Conservation (phyloP, 2,113 vertebrate genomes). For the Labrus mixtus region DNA sequence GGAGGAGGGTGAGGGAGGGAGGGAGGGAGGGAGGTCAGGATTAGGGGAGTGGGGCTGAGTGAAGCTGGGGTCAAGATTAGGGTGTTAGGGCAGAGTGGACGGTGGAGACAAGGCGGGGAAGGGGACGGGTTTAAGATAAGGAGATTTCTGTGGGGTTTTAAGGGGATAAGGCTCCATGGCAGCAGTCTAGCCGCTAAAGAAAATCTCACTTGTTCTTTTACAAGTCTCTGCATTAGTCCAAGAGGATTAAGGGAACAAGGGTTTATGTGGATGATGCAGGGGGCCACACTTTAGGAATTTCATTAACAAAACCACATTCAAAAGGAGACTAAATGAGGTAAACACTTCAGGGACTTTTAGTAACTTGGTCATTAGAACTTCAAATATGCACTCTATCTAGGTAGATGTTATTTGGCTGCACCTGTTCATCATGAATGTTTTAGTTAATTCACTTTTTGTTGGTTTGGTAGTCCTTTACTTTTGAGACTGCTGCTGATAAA, state of each 20-base stretch:
- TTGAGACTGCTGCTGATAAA: too few species aligned
- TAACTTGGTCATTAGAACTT: not conserved
- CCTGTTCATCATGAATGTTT: too few species aligned
- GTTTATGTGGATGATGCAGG: constrained; percentile 29
- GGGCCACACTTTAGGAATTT: constrained; percentile 44
- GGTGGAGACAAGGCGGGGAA: constrained; percentile 29
- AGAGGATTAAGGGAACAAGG: constrained; percentile 37
- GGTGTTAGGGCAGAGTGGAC: constrained; percentile 61
- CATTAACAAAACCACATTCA: constrained; percentile 15
- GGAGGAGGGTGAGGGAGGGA: not conserved
- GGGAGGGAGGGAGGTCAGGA: constrained; percentile 42
- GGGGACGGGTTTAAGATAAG: constrained; percentile 56
- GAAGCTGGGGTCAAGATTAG: constrained; percentile 70
- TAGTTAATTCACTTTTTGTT: too few species aligned
- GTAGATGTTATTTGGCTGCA: not conserved
- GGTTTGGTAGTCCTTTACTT: too few species aligned
- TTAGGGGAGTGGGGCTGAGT: constrained; percentile 51
- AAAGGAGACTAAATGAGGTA: not conserved
- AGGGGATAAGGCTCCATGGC: constrained; percentile 51
- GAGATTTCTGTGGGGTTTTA: constrained; percentile 54
- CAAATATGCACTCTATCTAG: too few species aligned
- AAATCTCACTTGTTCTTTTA: constrained; percentile 50
- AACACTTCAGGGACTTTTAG: constrained; percentile 12
- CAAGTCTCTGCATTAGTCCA: constrained; percentile 47
- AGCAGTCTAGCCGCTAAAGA: constrained; percentile 42